These are phyloP conservation scores for Podarcis muralis DNA, from an alignment of 2,113 vertebrate genomes.

Conservation along the genomic window DNA sequence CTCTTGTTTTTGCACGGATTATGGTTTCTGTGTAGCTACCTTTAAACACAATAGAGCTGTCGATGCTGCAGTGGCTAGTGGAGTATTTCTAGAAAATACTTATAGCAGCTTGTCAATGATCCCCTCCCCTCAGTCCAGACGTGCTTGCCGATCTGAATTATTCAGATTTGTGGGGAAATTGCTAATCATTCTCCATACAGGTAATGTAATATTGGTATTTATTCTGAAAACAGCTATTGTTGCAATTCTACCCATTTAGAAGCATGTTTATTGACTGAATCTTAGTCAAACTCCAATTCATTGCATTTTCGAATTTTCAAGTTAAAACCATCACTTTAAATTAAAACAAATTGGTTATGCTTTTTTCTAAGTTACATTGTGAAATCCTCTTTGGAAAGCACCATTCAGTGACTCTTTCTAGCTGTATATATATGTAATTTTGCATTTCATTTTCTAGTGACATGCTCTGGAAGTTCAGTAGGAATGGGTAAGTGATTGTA, in stretches of 20 bases:
- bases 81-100: too few species aligned
- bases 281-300: not conserved
- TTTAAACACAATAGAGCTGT: not conserved
- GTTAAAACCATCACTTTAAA: not conserved
- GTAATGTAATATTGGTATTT: not conserved
- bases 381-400: not conserved
- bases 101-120: not conserved
- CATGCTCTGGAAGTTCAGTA: slow-evolving; percentile 86
- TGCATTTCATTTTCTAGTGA: slow-evolving; percentile 80
- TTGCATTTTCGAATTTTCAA: not conserved
- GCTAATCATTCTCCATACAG: not conserved
- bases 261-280: not conserved
- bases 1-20: not conserved
- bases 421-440: not conserved
- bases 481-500: slow-evolving; percentile 83
- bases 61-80: not conserved
- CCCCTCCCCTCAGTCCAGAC: not conserved
- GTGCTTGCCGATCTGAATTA: not conserved
- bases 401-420: not conserved
- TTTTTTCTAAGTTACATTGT: not conserved
- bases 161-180: not conserved
- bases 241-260: not conserved
- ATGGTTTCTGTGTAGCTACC: not conserved
- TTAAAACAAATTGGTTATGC: not conserved
- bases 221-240: not conserved